Evolutionary conservation across 2,797 vertebrate genomes (phyloP).

Genomic region (Hyperoplus immaculatus): DNA sequence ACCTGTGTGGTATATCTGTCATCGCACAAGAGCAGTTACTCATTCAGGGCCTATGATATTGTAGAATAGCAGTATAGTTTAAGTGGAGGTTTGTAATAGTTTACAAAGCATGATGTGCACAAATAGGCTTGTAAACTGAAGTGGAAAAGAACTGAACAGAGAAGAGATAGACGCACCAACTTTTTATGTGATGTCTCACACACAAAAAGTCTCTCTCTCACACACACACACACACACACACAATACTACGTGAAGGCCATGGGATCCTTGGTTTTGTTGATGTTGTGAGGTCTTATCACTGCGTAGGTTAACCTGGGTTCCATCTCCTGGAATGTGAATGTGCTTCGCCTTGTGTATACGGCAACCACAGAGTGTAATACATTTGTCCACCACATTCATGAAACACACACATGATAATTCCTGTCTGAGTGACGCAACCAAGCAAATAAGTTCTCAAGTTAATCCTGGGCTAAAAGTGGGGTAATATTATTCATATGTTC

Average conservation of each 20-base stretch:
- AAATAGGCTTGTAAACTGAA: slow-evolving; percentile 35
- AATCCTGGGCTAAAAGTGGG: neutral
- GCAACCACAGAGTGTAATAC: slow-evolving; percentile 55
- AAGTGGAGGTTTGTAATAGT: slow-evolving; percentile 56
- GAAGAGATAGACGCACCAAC: slow-evolving; percentile 38
- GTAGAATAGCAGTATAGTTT: slow-evolving; percentile 23
- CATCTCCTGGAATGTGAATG: slow-evolving; percentile 72
- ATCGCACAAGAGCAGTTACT: slow-evolving; percentile 22
- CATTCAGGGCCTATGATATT: slow-evolving; percentile 17
- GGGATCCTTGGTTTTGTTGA: slow-evolving; percentile 60
- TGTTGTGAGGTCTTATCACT: slow-evolving; percentile 63
- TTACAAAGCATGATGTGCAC: slow-evolving; percentile 46
- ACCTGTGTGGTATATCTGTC: slow-evolving; percentile 22
- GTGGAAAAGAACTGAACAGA: slow-evolving; percentile 35
- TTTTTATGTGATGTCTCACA: slow-evolving; percentile 42
- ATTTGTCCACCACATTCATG: slow-evolving; percentile 42
- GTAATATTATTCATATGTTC: neutral
- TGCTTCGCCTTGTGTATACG: slow-evolving; percentile 65
- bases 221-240: slow-evolving; percentile 15
- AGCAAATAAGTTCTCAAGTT: slow-evolving; percentile 6
- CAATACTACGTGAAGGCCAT: slow-evolving; percentile 49
- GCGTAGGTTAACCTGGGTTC: slow-evolving; percentile 45
- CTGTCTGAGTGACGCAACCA: slow-evolving; percentile 18
- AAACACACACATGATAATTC: slow-evolving; percentile 8
- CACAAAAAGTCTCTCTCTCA: neutral